A percentile compares a stretch with the other conserved stretches of the same genome.
These are phyloP conservation scores for Peromyscus maniculatus DNA, from an alignment of 2,113 vertebrate species.

Conservation along the genomic window DNA sequence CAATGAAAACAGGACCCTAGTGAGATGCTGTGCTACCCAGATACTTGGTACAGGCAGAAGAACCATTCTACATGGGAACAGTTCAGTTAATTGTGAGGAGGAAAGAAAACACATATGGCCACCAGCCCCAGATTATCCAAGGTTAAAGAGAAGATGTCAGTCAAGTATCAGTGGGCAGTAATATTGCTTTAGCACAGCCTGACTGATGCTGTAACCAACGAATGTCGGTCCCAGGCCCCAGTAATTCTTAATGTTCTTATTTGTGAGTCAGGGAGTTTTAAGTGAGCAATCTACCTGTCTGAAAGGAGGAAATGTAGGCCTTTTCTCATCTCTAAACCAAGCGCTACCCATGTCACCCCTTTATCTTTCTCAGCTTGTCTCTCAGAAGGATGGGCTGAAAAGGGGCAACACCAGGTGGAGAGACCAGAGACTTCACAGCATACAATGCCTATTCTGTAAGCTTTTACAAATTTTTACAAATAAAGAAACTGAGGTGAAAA, in stretches of 20 bases:
- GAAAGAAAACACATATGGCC: not conserved
- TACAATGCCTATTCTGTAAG: not conserved
- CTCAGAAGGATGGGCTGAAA: not conserved
- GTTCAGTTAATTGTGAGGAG: not conserved
- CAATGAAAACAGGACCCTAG: not conserved
- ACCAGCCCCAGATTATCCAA: not conserved
- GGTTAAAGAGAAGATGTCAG: not conserved
- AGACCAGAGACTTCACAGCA: not conserved
- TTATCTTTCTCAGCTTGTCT: not conserved
- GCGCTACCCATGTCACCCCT: not conserved
- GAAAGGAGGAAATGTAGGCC: not conserved
- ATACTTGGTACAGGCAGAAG: not conserved
- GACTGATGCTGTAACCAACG: too few relatives aligned
- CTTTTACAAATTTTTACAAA: not conserved
- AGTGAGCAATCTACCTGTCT: not conserved
- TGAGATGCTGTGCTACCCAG: rapidly evolving
- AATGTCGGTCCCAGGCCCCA: not conserved
- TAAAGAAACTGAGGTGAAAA: not conserved
- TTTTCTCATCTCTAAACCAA: not conserved
- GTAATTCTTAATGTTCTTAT: not conserved
- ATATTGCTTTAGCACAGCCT: not conserved
- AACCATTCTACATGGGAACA: not conserved
- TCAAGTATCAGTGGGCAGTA: not conserved
- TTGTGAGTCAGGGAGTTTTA: not conserved
- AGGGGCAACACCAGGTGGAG: not conserved